Evolutionary conservation across 1,140 invertebrate species (phyloP).

Genomic region (Hylyphantes graminicola): DNA sequence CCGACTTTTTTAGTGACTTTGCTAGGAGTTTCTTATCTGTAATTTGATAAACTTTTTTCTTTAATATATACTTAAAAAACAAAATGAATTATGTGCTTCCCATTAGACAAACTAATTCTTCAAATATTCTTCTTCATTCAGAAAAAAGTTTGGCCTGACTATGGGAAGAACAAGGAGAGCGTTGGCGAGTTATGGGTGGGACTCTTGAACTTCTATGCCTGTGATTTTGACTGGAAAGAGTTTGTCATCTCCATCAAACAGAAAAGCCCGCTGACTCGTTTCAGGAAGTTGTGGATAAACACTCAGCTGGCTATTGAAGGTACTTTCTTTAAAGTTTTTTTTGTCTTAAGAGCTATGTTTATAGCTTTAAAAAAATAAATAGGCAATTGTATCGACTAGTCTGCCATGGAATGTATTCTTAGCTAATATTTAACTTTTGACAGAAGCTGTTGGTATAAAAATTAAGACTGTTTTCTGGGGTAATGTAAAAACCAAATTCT

Average conservation of each 20-base stretch:
- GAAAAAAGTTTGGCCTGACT: constrained; percentile 69
- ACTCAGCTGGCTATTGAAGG: constrained; percentile 74
- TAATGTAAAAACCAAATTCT: too few relatives aligned
- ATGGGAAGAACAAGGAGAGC: constrained; percentile 69
- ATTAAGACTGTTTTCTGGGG: too few relatives aligned
- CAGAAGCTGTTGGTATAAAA: too few relatives aligned
- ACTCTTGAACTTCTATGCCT: constrained; percentile 73
- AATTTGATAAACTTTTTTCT: too few relatives aligned
- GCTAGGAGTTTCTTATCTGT: too few relatives aligned
- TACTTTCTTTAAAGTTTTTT: constrained; percentile 60
- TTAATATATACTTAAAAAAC: too few relatives aligned
- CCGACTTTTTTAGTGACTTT: neutral
- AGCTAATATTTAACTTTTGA: too few relatives aligned
- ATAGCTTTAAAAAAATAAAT: too few relatives aligned
- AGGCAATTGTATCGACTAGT: too few relatives aligned
- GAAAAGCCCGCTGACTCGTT: constrained; percentile 68
- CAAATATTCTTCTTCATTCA: constrained; percentile 62
- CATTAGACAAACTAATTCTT: neutral
- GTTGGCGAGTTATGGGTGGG: constrained; percentile 73
- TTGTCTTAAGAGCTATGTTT: too few relatives aligned
- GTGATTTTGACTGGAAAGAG: constrained; percentile 72
- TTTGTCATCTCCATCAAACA: constrained; percentile 73
- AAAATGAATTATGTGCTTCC: too few relatives aligned
- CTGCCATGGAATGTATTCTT: too few relatives aligned
- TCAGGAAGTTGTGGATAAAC: constrained; percentile 74